Evolutionary conservation across 2,888 invertebrate genomes (phyloP), one percentile per base, ranked within the genome.

Genomic region (Creontiades dilutus): DNA sequence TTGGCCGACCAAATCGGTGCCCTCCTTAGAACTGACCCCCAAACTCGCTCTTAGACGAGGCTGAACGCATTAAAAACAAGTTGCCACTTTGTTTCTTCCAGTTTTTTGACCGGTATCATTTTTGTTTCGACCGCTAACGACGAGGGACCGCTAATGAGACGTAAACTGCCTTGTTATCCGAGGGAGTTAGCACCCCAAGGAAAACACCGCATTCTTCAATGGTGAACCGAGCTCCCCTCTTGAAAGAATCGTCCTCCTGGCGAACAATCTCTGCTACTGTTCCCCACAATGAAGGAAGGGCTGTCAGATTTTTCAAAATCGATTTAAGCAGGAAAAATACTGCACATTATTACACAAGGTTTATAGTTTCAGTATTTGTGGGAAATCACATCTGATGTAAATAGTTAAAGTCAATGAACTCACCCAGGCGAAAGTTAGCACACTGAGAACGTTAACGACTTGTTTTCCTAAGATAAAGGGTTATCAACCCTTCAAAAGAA

Each of bases 141-240:
- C n/a, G 16, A n/a, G 68, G 68, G 23, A n/a, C 19, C 46, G 46
- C 78, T 80, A 80, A 80, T 80, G 78, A 80, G 78, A 80, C 78
- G 78, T 80, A 46, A 80, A 80, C 47, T 80, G 19, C 78, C 27
- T 47, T 46, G 19, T 68, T 61, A 78, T 46, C 19, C 47, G 46
- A 46, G 78, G 78, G 78, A 47, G 78, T 80, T 80, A 46, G 47
- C 78, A 80, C 46, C 68, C 68, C 68, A 68, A 68, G 68, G 68
- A 68, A 68, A 68, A 68, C 68, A 68, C 68, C 23, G 27, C 68
- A 23, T 68, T 23, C 68, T 68, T 68, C 68, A 23, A 68, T 68
- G 68, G 13, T 19, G 11, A 52, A 68, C 19, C 13, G 68, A 68
- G 57, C 52, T 13, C 57, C 57, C 57, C n/a, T 57, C 68, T 68